These are phyloP conservation scores for Gymnocypris eckloni DNA, from an alignment of 2,797 vertebrate genomes.

Conservation along the genomic window DNA sequence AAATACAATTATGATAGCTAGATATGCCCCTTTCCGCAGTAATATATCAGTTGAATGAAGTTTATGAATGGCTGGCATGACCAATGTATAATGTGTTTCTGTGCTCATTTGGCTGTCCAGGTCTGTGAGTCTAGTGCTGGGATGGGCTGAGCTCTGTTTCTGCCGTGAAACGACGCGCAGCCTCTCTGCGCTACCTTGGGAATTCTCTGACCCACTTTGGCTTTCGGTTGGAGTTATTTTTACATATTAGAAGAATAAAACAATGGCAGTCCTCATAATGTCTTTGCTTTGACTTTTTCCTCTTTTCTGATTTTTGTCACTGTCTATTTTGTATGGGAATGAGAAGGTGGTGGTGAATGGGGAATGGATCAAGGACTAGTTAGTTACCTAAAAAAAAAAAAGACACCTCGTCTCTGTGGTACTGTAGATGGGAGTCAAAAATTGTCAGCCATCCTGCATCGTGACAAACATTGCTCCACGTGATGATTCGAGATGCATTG, in stretches of 20 bases:
- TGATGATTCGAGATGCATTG: not conserved
- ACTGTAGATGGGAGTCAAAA: not conserved
- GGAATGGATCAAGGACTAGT: not conserved
- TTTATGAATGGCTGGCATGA: not conserved
- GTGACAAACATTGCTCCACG: not conserved
- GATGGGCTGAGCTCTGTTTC: conserved; percentile 47
- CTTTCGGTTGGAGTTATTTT: conserved; percentile 79
- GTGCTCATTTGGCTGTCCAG: not conserved
- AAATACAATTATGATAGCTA: not conserved
- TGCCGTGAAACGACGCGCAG: conserved; percentile 48
- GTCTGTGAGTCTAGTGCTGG: conserved; percentile 36
- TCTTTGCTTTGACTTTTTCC: conserved; percentile 5
- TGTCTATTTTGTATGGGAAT: not conserved
- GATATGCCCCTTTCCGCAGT: not conserved
- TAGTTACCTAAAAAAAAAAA: not conserved
- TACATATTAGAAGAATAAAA: conserved; percentile 76
- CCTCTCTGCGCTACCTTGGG: conserved; percentile 67
- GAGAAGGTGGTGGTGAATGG: no score
- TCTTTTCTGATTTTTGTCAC: conserved; percentile 18
- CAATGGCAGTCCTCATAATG: conserved; percentile 62
- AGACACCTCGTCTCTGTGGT: not conserved
- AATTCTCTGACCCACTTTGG: conserved; percentile 83
- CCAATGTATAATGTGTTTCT: not conserved
- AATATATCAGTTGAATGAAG: not conserved
- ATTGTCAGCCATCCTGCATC: conserved; percentile 63